Conservation (phyloP, 1,140 invertebrate species). For the Dufourea novaeangliae region DNA sequence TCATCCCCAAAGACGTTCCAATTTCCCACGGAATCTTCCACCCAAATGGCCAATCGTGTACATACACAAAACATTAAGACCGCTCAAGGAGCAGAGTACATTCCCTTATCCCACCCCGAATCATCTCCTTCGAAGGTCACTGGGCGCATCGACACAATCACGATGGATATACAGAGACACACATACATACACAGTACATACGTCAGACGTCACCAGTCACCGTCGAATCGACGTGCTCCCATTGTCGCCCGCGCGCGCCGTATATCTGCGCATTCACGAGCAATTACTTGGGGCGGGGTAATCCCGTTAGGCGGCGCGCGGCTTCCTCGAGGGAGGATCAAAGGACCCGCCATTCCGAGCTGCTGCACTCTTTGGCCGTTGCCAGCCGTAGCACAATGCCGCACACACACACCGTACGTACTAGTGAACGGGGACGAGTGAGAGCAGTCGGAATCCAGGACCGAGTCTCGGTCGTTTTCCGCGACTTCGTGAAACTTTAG, state of each 20-base stretch:
- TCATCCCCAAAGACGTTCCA: too few relatives aligned
- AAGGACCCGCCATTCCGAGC: conserved; percentile 70
- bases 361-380: conserved; percentile 63
- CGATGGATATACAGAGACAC: neutral
- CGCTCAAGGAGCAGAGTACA: neutral
- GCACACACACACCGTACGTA: conserved; percentile 11
- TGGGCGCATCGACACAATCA: neutral
- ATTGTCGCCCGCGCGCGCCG: conserved; percentile 70
- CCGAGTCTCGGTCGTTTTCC: neutral
- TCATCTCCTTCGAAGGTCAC: conserved; percentile 9
- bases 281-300: conserved; percentile 75
- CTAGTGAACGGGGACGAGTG: conserved; percentile 20
- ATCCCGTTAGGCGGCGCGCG: conserved; percentile 69
- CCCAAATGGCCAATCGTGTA: too few relatives aligned
- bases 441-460: neutral
- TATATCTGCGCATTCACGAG: conserved; percentile 74
- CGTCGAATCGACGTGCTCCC: conserved; percentile 57
- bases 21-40: too few relatives aligned
- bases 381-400: conserved; percentile 55
- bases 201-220: conserved; percentile 50
- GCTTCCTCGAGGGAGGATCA: conserved; percentile 69
- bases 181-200: neutral
- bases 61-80: too few relatives aligned
- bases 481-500: conserved; percentile 53
- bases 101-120: neutral